Base-by-base conservation (phyloP, 1,140 invertebrate species). In the Pachyrhynchus sulphureomaculatus region DNA sequence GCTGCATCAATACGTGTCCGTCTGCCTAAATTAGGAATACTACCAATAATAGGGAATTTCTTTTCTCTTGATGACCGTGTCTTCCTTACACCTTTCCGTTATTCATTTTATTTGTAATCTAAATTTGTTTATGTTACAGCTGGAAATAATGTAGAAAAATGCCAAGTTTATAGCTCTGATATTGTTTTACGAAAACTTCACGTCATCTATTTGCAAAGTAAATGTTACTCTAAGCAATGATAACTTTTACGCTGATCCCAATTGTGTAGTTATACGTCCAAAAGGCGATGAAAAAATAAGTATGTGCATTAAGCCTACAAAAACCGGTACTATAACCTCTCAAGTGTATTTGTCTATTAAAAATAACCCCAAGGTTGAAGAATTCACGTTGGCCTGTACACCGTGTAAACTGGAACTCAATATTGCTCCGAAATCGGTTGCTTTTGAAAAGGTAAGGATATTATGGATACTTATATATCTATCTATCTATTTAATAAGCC, bases 311-410 rank as follows among this genome's bases (percentile, higher is more conserved):
- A 61, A 58, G 21, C 64, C 70, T 2, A 29, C 26, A 2, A 48
- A 51, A 55, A 24, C 44, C 44, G 55, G 68, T 36, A 63, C 34
- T 26, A 42, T 68, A 36, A 21, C 63, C 18, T 17, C 59, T 18
- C 12, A 44, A 10, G 20, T 72, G 8, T 52, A 65, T 18, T 37
- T 75, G 4, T 63, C 68, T 1, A 54, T 67, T 12, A 66, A 68
- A 47, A 68, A 75, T 29, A 75, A 75, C 67, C 73, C 73, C 8
- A 34, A 58, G 45, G 58, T 74, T 12, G 26, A 68, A 21, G 45
- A 36, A 4, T 49, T 72, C 9, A 61, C 66, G 6, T 17, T 73
- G 5, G 49, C 42, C 0, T 63, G 62, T 29, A 42, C 51, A 8
- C 61, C 62, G 1, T 58, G 60, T 13, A 58, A 63, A 33, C 20